Evolutionary conservation across 2,113 vertebrate species (phyloP), one percentile per base, ranked within the genome.

Genomic region (Thinocorus orbignyianus): DNA sequence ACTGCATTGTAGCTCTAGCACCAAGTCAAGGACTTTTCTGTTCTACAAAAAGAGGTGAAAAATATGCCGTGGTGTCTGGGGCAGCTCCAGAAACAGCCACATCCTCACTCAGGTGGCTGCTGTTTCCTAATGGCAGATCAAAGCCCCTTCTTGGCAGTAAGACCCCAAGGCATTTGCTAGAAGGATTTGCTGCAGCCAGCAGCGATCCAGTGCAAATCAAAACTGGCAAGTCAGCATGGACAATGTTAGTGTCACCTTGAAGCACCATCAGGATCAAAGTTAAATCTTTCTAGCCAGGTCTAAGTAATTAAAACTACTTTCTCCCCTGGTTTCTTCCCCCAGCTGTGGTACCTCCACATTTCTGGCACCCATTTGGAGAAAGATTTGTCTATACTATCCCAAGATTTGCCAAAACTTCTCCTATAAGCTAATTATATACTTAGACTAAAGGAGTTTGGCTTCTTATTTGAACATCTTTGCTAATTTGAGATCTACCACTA

Each of bases 21-120:
- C 48, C 18, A 54, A 64, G 51, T 5, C 13, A 9, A 0, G 1
- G 73, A 7, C 48, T 62, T 37, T 20, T 24, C 10, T 31, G 17
- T 51, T 60, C 10, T 2, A 6, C 0, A 0, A 28, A 31, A 30
- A 64, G 42, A 60, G 31, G 16, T 31, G 54, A 52, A 39, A 76
- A 62, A 33, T 9, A 23, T 1, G 4, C 28, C 26, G 3, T 0
- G 2, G 41, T n/a, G 68, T n/a, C 52, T 5, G 31, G 7, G 64
- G 35, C 87, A 78, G 46, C 26, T 37, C 65, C 74, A 37, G 20
- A 8, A 52, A 3, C 17, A 33, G 13, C 16, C 46, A 24, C 20
- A 13, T 24, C 72, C 33, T 17, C 0, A 1, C 65, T 60, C 74
- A 41, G 39, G 49, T 81, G 64, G 10, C n/a, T n/a, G 52, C 7